Evolutionary conservation across 1,140 invertebrate species (phyloP), one percentile per base, ranked within the genome.

Genomic region (Rhynchophorus ferrugineus): DNA sequence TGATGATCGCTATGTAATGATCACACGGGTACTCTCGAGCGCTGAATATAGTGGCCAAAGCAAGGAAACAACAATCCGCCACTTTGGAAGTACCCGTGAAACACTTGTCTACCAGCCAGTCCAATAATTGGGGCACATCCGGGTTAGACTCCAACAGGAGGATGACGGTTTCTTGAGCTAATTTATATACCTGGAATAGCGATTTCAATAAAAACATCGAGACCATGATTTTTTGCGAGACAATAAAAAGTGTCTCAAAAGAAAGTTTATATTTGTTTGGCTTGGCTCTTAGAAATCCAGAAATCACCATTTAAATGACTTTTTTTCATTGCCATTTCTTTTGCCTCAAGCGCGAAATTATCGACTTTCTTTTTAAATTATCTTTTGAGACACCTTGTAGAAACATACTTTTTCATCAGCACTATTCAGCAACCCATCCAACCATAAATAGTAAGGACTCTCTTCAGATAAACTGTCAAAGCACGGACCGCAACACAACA

Each of bases 21-120:
- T 99, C 95, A 73, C 95, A 98, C 6, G 95, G 95, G 77, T 98
- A 98, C 72, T 98, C 96, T 61, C 94, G 87, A 20, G 91, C 89
- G 66, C 91, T 95, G 69, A 98, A 99, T 56, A 98, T 91, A 11
- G 92, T 89, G 17, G 93, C 91, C 11, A 99, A 76, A 7, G 95
- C 91, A 62, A 91, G 79, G 68, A 98, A 98, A 67, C 95, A 98
- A 1, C 90, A 89, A 69, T 97, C 93, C 5, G 94, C 92, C 16
- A 98, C 91, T 44, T 55, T 55, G 6, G 86, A 81, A 3, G 81
- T 71, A 2, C 91, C 93, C 0, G 92, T 98, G 67, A 95, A 99
- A 71, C 96, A 99, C 42, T 92, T 82, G 73, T 97, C 91, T 16
- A 99, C 93, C 0, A 95, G 86, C 95, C 95, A 98, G 71, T 99